Conservation (phyloP, 1,140 invertebrate species). For the Anthonomus grandis region DNA sequence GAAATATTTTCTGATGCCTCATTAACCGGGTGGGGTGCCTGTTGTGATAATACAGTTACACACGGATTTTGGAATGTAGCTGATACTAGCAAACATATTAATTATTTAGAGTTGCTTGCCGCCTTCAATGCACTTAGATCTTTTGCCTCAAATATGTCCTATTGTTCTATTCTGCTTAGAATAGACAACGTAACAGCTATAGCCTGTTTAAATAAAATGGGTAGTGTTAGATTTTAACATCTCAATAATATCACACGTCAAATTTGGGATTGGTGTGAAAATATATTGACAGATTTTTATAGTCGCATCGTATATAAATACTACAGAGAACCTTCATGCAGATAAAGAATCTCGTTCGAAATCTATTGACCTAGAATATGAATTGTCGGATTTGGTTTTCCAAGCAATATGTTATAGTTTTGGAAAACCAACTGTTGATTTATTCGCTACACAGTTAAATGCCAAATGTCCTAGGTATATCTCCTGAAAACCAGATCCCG, state of each 20-base stretch:
- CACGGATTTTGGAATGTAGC: conserved; percentile 31
- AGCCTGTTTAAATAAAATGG: background rate
- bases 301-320: conserved; percentile 31
- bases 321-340: conserved; percentile 30
- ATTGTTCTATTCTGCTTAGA: too few species aligned
- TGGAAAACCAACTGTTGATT: conserved; percentile 34
- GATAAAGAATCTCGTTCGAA: conserved; percentile 33
- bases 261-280: conserved; percentile 41
- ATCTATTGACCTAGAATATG: conserved; percentile 8
- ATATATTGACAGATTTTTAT: conserved; percentile 29
- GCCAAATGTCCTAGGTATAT: conserved; percentile 34
- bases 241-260: background rate
- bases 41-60: conserved; percentile 20
- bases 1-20: conserved; percentile 40
- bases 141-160: too few species aligned
- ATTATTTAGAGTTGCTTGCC: conserved; percentile 32
- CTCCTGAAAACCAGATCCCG: conserved; percentile 31
- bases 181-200: too few species aligned
- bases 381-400: conserved; percentile 2
- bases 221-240: background rate
- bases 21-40: conserved; percentile 37
- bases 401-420: conserved; percentile 20
- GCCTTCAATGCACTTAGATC: conserved; percentile 17
- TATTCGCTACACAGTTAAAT: conserved; percentile 37
- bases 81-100: conserved; percentile 28